phyloP scores from a whole-genome alignment of 1,140 invertebrate species.

The Caenorhabditis briggsae region DNA sequence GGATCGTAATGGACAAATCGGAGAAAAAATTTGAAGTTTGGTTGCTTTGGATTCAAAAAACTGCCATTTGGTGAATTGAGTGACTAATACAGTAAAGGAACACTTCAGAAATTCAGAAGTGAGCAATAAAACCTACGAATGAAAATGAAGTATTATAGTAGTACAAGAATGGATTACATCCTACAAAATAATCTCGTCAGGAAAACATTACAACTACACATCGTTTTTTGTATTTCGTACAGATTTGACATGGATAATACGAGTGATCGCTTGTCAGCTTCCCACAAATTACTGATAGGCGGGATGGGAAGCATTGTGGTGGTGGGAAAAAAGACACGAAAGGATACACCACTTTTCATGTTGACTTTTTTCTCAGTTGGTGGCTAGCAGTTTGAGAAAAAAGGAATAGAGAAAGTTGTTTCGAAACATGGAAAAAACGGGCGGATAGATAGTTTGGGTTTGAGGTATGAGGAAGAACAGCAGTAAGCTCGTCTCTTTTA shows the following conservation, averaged over 20 bases:
- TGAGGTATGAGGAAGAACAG: neutral
- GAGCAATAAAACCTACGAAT: neutral
- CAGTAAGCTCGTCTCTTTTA: neutral
- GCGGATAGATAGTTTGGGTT: neutral
- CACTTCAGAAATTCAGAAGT: neutral
- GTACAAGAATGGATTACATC: too few species aligned
- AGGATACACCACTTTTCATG: slow-evolving; percentile 33
- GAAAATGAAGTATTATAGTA: too few species aligned
- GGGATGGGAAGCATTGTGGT: neutral
- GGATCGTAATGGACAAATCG: neutral
- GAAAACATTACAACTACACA: too few species aligned
- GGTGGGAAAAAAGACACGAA: neutral
- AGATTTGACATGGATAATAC: neutral
- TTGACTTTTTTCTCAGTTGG: slow-evolving; percentile 2
- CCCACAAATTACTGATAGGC: slow-evolving; percentile 5
- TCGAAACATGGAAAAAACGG: slow-evolving; percentile 25
- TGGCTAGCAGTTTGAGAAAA: slow-evolving; percentile 40
- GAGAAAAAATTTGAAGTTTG: slow-evolving; percentile 29
- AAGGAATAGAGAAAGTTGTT: neutral
- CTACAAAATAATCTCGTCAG: too few species aligned
- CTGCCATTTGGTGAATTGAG: neutral
- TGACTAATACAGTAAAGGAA: neutral
- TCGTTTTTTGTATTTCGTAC: neutral
- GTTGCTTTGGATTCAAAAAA: neutral
- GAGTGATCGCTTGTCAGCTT: neutral